phyloP scores from a whole-genome alignment of 2,113 vertebrate species.

The Dasyprocta punctata region DNA sequence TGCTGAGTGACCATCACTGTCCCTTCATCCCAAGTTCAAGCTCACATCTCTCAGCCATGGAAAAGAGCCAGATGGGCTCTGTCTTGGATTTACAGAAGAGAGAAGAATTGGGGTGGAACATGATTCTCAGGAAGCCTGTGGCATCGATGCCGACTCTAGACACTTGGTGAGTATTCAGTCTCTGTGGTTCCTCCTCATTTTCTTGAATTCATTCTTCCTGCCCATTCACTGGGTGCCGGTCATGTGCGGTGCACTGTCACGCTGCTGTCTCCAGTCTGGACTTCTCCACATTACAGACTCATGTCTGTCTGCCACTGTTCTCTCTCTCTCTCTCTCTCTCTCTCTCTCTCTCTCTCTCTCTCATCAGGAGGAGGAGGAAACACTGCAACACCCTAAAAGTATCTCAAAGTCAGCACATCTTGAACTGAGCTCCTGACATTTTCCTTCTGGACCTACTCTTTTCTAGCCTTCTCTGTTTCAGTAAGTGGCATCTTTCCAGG shows the following conservation, averaged over 20 bases:
- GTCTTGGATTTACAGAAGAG: neutral
- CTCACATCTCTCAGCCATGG: neutral
- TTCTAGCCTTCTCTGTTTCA: neutral
- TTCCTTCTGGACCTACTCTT: neutral
- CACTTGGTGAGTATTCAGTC: neutral
- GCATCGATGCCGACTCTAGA: neutral
- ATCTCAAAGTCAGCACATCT: neutral
- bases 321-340: neutral
- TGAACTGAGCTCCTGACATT: neutral
- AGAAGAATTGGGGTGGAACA: neutral
- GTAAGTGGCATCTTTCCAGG: neutral
- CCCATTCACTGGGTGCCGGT: no score
- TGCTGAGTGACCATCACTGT: neutral
- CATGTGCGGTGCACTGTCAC: neutral
- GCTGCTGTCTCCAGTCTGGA: neutral
- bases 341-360: neutral
- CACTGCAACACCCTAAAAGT: neutral
- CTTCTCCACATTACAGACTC: neutral
- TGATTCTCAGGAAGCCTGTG: neutral
- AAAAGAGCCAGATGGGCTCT: neutral
- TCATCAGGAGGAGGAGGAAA: neutral
- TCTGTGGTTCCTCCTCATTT: neutral
- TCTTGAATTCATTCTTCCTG: neutral
- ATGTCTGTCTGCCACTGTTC: neutral
- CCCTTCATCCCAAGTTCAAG: neutral